Conservation (phyloP, 1,140 invertebrate species). For the honey bee (Apis mellifera) region DNA sequence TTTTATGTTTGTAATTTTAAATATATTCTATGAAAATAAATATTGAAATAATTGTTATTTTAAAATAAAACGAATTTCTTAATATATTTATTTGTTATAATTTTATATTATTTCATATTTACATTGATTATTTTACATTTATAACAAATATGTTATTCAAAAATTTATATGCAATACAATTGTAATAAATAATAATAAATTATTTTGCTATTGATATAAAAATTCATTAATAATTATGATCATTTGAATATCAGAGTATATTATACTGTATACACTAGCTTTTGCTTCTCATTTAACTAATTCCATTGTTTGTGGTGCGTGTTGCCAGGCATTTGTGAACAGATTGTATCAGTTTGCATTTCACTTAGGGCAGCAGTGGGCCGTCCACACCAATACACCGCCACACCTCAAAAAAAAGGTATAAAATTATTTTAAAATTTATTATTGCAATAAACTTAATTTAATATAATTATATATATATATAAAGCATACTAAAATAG, state of each 20-base stretch:
- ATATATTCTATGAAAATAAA: not conserved
- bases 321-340: conserved; percentile 82
- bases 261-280: conserved; percentile 60
- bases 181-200: too few species aligned
- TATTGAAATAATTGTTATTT: not conserved
- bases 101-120: not conserved
- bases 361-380: conserved; percentile 92
- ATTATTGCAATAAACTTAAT: not conserved
- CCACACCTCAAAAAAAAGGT: conserved; percentile 87
- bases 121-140: not conserved
- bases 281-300: conserved; percentile 78
- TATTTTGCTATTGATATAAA: not conserved
- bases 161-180: not conserved
- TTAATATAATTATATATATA: not conserved
- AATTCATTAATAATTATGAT: not conserved
- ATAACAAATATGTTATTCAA: not conserved
- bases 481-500: not conserved
- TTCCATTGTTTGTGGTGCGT: conserved; percentile 80
- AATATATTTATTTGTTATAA: not conserved
- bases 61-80: not conserved
- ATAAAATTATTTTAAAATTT: conserved; percentile 58
- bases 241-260: conserved; percentile 37
- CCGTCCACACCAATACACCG: conserved; percentile 85
- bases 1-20: not conserved
- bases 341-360: conserved; percentile 87